Conservation (phyloP, 92 coral and sea anemone genomes). For the Epizoanthus ramosus region DNA sequence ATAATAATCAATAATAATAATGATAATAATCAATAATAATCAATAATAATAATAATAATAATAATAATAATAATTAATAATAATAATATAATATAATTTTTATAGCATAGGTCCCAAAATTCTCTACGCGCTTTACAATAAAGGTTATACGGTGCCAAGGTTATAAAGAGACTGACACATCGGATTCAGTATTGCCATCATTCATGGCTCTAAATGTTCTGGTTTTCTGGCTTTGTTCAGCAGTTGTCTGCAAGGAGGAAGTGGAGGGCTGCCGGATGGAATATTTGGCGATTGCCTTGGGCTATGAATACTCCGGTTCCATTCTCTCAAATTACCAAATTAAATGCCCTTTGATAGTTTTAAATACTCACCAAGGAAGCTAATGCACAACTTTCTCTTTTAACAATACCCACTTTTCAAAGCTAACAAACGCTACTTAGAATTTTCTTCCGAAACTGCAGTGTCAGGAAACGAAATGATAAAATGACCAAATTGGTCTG, state of each 20-base stretch:
- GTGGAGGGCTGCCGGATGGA: not conserved
- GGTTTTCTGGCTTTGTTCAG: not conserved
- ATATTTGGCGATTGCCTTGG: slow-evolving; percentile 35
- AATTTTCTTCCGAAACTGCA: slow-evolving; percentile 55
- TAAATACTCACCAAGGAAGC: slow-evolving; percentile 73
- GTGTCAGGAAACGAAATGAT: slow-evolving; percentile 35
- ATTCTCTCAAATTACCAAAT: slow-evolving; percentile 68
- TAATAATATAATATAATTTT: too few relatives aligned
- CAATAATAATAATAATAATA: too few relatives aligned
- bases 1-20: too few relatives aligned
- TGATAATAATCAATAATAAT: too few relatives aligned
- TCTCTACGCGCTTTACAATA: too few relatives aligned
- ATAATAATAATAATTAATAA: too few relatives aligned
- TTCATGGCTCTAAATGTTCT: not conserved
- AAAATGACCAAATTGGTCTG: slow-evolving; percentile 44
- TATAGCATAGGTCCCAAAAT: too few relatives aligned
- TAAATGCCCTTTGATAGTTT: slow-evolving; percentile 78
- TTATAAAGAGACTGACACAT: too few relatives aligned
- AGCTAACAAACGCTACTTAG: slow-evolving; percentile 50
- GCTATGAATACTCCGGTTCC: slow-evolving; percentile 56
- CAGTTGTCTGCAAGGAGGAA: slow-evolving; percentile 31
- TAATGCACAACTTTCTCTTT: slow-evolving; percentile 49
- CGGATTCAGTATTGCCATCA: too few relatives aligned
- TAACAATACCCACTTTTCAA: slow-evolving; percentile 53
- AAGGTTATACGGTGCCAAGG: too few relatives aligned